Percentiles rank a stretch among this genome's conserved stretches.
phyloP scores from a whole-genome alignment of 2,888 invertebrate species.

The Drosophila rellima region DNA sequence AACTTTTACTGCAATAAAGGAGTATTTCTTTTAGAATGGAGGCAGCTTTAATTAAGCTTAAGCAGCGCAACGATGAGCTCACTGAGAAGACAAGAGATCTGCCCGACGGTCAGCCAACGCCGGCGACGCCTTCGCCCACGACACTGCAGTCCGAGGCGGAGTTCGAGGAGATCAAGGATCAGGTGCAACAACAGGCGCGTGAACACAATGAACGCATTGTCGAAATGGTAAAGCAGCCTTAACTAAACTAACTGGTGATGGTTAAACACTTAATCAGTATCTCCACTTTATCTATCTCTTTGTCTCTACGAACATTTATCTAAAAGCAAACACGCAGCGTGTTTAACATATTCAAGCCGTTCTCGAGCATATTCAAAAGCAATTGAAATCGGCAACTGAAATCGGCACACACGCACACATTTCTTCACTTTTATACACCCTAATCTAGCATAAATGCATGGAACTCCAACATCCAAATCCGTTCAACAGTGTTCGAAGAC shows the following conservation, averaged over 20 bases:
- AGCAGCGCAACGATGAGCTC: constrained; percentile 85
- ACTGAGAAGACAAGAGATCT: constrained; percentile 79
- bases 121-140: constrained; percentile 63
- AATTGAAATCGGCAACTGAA: constrained; percentile 54
- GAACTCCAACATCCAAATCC: constrained; percentile 7
- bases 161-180: constrained; percentile 81
- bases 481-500: constrained; percentile 1
- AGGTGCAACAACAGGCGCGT: constrained; percentile 80
- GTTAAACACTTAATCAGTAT: constrained; percentile 3
- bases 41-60: constrained; percentile 83
- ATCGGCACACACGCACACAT: constrained; percentile 37
- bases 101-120: constrained; percentile 78
- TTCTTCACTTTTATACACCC: constrained; percentile 5
- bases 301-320: constrained; percentile 25
- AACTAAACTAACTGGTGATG: constrained; percentile 7
- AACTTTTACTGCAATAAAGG: background rate
- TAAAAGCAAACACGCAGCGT: constrained; percentile 81
- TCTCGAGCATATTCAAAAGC: constrained; percentile 82
- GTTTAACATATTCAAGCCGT: constrained; percentile 83
- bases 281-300: constrained; percentile 29
- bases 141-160: constrained; percentile 67
- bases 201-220: constrained; percentile 85
- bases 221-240: constrained; percentile 83
- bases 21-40: constrained; percentile 81
- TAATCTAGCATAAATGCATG: constrained; percentile 14